phyloP scores from a whole-genome alignment of 1,140 invertebrate genomes.

The Eubasilissa regina region DNA sequence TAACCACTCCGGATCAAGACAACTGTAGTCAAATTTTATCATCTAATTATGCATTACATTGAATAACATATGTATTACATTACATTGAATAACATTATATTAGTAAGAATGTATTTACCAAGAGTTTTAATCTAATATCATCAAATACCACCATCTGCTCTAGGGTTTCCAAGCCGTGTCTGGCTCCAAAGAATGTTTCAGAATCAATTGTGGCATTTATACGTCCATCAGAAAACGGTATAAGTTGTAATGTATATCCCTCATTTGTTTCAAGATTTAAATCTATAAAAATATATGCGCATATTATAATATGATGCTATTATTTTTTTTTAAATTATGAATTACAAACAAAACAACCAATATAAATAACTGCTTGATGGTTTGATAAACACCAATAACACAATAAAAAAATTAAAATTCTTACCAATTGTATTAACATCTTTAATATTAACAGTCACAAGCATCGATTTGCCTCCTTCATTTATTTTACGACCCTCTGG shows the following conservation, averaged over 20 bases:
- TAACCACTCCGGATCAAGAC: no score
- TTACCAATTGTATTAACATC: slow-evolving; percentile 59
- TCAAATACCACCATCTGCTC: slow-evolving; percentile 83
- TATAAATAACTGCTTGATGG: background rate
- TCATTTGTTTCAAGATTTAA: slow-evolving; percentile 77
- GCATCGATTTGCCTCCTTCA: slow-evolving; percentile 62
- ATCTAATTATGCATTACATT: no score
- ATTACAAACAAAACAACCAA: background rate
- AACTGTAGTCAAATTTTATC: no score
- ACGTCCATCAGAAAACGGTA: slow-evolving; percentile 66
- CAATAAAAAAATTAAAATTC: background rate
- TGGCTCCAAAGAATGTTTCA: slow-evolving; percentile 80
- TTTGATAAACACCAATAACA: background rate
- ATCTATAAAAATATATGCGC: slow-evolving; percentile 61
- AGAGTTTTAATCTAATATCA: slow-evolving; percentile 74
- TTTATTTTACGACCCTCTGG: slow-evolving; percentile 41
- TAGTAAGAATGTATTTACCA: slow-evolving; percentile 62
- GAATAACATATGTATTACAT: no score
- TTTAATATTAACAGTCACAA: slow-evolving; percentile 63
- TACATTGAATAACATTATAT: no score
- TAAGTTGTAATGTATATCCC: slow-evolving; percentile 76
- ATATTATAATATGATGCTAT: slow-evolving; percentile 19
- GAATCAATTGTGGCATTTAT: slow-evolving; percentile 77
- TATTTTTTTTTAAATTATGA: background rate
- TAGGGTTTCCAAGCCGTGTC: slow-evolving; percentile 86